Evolutionary conservation across 2,113 vertebrate species (phyloP).

Genomic region (Gymnogyps californianus): DNA sequence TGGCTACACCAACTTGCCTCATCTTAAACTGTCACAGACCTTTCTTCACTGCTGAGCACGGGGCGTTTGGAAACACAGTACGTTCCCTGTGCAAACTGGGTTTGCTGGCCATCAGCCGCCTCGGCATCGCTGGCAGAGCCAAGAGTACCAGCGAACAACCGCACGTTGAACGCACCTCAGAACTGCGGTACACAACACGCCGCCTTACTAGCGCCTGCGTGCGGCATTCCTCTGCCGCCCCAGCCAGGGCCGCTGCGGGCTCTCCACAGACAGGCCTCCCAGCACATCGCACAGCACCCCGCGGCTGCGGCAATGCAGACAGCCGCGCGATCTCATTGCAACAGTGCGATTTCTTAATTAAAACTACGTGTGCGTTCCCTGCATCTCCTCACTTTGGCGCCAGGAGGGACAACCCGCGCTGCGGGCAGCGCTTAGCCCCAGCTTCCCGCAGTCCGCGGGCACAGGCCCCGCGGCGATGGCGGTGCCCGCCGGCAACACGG

Average conservation of each 20-base stretch:
- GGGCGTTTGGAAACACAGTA: background rate
- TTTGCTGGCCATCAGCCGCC: background rate
- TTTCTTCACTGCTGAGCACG: too few relatives aligned
- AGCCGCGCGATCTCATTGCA: accelerated
- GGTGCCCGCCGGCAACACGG: background rate
- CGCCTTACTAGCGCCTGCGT: accelerated
- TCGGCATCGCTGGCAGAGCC: too few relatives aligned
- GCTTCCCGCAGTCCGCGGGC: too few relatives aligned
- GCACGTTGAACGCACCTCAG: background rate
- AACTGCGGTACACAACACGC: accelerated
- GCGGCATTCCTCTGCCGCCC: too few relatives aligned
- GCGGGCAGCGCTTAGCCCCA: too few relatives aligned
- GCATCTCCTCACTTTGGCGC: accelerated
- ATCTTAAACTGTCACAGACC: too few relatives aligned
- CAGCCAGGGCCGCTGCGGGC: too few relatives aligned
- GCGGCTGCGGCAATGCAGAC: background rate
- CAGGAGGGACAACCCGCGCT: background rate
- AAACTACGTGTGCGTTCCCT: accelerated
- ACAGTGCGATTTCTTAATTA: accelerated
- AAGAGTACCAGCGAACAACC: background rate
- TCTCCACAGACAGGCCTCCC: background rate
- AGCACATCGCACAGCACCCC: background rate
- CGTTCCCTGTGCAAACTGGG: background rate
- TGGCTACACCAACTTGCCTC: accelerated
- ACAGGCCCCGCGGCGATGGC: too few relatives aligned